These are phyloP conservation scores for Zaprionus gabonicus DNA, from an alignment of 1,140 invertebrate genomes.

Conservation along the genomic window DNA sequence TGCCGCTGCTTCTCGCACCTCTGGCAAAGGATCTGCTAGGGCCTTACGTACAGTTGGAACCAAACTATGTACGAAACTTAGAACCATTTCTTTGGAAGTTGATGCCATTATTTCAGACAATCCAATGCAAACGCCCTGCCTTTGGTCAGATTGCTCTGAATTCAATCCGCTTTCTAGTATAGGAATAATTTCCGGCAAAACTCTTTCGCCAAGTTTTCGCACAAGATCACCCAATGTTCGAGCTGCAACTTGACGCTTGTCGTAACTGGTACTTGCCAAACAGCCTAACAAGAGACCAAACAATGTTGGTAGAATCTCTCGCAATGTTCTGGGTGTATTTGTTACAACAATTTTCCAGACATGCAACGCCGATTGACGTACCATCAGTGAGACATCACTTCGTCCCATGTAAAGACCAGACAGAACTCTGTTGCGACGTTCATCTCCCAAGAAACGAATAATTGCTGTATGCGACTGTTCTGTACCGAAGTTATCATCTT, in stretches of 20 bases:
- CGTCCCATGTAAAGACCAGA: conserved; percentile 99
- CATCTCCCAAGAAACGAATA: conserved; percentile 93
- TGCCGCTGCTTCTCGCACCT: conserved; percentile 97
- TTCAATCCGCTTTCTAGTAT: conserved; percentile 97
- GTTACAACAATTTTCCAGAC: conserved; percentile 99
- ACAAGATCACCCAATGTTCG: conserved; percentile 98
- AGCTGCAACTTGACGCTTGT: conserved; percentile 98
- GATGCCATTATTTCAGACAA: conserved; percentile 99
- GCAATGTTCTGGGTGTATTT: conserved; percentile 97
- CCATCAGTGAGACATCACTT: conserved; percentile 98
- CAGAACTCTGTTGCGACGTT: conserved; percentile 95
- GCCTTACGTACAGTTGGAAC: conserved; percentile 98
- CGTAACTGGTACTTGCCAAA: conserved; percentile 97
- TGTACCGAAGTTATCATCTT: conserved; percentile 99
- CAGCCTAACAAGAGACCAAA: conserved; percentile 96
- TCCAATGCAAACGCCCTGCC: conserved; percentile 99
- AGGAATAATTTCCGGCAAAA: conserved; percentile 98
- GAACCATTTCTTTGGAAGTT: conserved; percentile 97
- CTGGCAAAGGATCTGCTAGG: conserved; percentile 95
- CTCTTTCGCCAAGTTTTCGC: conserved; percentile 98
- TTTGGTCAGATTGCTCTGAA: conserved; percentile 95
- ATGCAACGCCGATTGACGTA: conserved; percentile 97
- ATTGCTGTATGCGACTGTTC: conserved; percentile 98
- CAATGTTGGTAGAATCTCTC: conserved; percentile 97
- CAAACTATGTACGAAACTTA: conserved; percentile 96